Evolutionary conservation across 2,113 vertebrate genomes (phyloP), one percentile per base, ranked within the genome.

Genomic region (Sylvilagus bachmani): DNA sequence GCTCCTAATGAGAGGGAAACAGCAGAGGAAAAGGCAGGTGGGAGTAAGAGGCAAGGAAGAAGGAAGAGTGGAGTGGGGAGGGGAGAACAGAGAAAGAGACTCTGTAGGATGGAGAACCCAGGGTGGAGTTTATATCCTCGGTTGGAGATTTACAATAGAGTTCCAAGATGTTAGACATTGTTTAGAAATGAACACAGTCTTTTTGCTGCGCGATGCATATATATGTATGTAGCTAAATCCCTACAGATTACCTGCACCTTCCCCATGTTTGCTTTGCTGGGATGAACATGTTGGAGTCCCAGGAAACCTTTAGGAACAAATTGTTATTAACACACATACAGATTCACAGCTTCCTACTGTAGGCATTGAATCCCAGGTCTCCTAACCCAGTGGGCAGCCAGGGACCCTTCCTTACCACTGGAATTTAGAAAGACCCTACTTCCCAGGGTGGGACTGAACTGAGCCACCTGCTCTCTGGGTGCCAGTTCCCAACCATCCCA

Each of bases 231-330:
- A 66, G 14, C 93, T 62, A 3, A 67, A 85, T 89, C 66, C 22
- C 79, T 64, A 4, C 38, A 53, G 74, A 81, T 64, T 10, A 44
- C 55, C 73, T 70, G 73, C 51, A 61, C 64, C 69, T 80, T 51
- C 44, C 64, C 55, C n/a, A 14, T 36, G 64, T 82, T 66, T 86
- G 78, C 29, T 38, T 87, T 91, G 70, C 85, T 86, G 70, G 49
- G 49, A 51, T 49, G 64, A 77, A 12, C 64, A n/a, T 38, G 24
- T 62, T 24, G 27, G 12, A 36, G 66, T 92, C 88, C 78, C 95
- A 62, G 33, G 92, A 73, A 92, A 84, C 67, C 69, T 55, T 78
- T 21, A 80, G 77, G 69, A 95, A 49, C 89, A 14, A 74, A 79
- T 82, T 93, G 86, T 75, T 83, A 67, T 53, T 83, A 88, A 82